A percentile compares a stretch with the other conserved stretches of the same genome.
Evolutionary conservation across 2,888 invertebrate genomes (phyloP).

Genomic region (Pediacus dermestoides): DNA sequence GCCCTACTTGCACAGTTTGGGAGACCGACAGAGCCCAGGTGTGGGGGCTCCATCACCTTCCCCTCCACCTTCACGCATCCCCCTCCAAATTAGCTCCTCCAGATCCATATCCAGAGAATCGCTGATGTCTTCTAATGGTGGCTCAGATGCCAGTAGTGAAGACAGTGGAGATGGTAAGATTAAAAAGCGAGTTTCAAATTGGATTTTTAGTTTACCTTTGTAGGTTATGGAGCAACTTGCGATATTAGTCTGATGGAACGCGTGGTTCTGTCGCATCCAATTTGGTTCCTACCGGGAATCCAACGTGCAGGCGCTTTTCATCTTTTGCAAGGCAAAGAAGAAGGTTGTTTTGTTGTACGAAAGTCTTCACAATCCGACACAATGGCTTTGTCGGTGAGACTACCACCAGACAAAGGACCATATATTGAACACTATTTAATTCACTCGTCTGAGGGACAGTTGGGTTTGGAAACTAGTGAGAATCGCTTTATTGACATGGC

Average conservation of each 20-base stretch:
- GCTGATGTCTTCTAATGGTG: conserved; percentile 60
- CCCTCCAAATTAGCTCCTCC: conserved; percentile 43
- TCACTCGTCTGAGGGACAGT: conserved; percentile 74
- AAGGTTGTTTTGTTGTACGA: conserved; percentile 92
- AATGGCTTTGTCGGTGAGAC: conserved; percentile 90
- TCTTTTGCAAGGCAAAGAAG: conserved; percentile 87
- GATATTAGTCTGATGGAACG: conserved; percentile 83
- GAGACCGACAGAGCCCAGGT: conserved; percentile 42
- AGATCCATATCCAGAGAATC: conserved; percentile 57
- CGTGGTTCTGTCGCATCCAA: conserved; percentile 85
- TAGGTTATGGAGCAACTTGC: conserved; percentile 71
- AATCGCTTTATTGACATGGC: conserved; percentile 92
- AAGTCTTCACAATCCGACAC: conserved; percentile 91
- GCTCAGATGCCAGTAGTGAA: conserved; percentile 56
- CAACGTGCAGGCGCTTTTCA: conserved; percentile 92
- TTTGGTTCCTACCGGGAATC: conserved; percentile 93
- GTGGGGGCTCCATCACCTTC: conserved; percentile 50
- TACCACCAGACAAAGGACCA: conserved; percentile 81
- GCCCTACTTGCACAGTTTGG: conserved; percentile 66
- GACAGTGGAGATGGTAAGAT: conserved; percentile 48
- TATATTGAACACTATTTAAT: conserved; percentile 96
- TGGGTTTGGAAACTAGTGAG: conserved; percentile 89
- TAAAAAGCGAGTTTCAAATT: conserved; percentile 1
- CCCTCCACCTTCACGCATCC: conserved; percentile 43
- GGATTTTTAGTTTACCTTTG: conserved; percentile 8